Percentiles rank a stretch among this genome's conserved stretches.
These are phyloP conservation scores for Spinibarbus caldwelli DNA, from an alignment of 2,797 vertebrate genomes.

Conservation along the genomic window DNA sequence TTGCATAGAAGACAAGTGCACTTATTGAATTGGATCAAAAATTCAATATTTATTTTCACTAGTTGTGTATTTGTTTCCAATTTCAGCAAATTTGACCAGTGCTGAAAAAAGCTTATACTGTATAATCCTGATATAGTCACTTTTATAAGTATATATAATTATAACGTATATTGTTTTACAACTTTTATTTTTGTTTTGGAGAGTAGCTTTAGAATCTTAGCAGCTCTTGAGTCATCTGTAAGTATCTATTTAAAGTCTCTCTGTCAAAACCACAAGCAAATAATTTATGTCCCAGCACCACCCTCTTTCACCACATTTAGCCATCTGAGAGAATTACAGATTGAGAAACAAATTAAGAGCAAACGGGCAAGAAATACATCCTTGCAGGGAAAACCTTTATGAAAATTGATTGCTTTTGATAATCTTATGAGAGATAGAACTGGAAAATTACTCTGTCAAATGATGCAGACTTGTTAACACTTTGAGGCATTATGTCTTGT, in stretches of 20 bases:
- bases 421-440: conserved; percentile 38
- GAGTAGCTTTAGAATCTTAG: neutral
- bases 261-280: conserved; percentile 48
- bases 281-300: conserved; percentile 24
- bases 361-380: neutral
- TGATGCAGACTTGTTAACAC: conserved; percentile 56
- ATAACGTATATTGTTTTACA: neutral
- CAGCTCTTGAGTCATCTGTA: conserved; percentile 32
- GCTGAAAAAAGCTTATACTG: no score
- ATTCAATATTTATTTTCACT: neutral
- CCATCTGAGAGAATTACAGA: neutral
- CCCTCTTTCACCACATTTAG: conserved; percentile 31
- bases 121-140: neutral
- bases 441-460: conserved; percentile 58
- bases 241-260: conserved; percentile 42
- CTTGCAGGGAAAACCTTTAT: conserved; percentile 1
- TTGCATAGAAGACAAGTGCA: no score
- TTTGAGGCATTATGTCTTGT: conserved; percentile 52
- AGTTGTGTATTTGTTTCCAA: neutral
- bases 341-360: conserved; percentile 2
- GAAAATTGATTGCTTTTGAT: conserved; percentile 50
- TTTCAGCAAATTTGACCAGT: neutral
- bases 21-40: no score
- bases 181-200: conserved; percentile 35
- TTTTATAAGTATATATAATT: neutral